Evolutionary conservation across 2,888 invertebrate genomes (phyloP), one percentile per base, ranked within the genome.

Genomic region (Buathra laborator): DNA sequence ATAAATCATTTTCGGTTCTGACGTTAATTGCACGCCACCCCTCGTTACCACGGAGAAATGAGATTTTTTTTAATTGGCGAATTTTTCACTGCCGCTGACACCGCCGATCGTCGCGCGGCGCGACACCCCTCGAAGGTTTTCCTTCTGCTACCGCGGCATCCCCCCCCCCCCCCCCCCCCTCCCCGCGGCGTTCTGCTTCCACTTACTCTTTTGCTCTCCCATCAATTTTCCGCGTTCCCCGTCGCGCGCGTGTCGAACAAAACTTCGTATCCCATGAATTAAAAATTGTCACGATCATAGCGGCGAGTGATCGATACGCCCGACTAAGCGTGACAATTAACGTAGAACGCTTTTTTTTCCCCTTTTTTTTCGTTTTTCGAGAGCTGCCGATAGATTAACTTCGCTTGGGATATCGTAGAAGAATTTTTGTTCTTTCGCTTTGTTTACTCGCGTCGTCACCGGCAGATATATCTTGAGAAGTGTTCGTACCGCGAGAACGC

Each of bases 51-150:
- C 88, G 88, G 89, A 92, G 92, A 92, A 93, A 93, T 93, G 93
- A 93, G 93, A 93, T 93, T 92, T 93, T 92, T 78, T 93, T 93
- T 93, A 93, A 93, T 93, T 93, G 92, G 91, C 90, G 90, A 92
- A 93, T 93, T 93, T 93, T 93, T 93, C 93, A 93, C 88, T 86
- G 89, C 87, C 86, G 79, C 90, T 88, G 90, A 90, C 91, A 89
- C 89, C 87, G 83, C 86, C 88, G 88, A 89, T 89, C 80, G 82
- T 83, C 74, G 72, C 84, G 71, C 72, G 70, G 64, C 80, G 70
- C 59, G 80, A 68, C 64, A 85, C 83, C 77, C 81, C 74, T 64
- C 66, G 56, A 51, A 44, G 48, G n/a, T 71, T 37, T 76, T 19
- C 64, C 37, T 64, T 43, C 71, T 48, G 12, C 48, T 48, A 12